Conservation (phyloP, 2,113 vertebrate species). For the Raja brachyura region DNA sequence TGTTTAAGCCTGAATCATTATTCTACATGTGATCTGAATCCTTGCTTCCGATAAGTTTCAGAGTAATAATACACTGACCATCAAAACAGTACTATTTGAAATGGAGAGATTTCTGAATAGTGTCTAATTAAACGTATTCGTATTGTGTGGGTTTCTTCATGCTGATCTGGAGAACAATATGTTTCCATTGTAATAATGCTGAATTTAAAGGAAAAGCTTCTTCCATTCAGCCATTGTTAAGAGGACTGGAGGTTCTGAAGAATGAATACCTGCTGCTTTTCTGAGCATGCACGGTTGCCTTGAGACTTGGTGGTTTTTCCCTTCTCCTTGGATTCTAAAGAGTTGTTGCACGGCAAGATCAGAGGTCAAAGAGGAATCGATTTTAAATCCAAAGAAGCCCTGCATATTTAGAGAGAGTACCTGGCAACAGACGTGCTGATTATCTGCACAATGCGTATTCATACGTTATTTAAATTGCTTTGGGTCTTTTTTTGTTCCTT, state of each 20-base stretch:
- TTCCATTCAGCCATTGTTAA: constrained; percentile 1
- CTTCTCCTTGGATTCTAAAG: neutral
- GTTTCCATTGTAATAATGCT: neutral
- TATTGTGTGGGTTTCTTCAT: neutral
- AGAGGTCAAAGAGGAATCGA: neutral
- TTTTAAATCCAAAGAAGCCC: neutral
- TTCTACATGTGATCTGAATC: neutral
- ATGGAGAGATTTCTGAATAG: neutral
- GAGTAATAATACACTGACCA: neutral
- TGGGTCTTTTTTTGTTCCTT: neutral
- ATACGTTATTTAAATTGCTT: neutral
- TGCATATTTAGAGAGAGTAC: neutral
- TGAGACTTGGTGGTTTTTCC: neutral
- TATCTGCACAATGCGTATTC: neutral
- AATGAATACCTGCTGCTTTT: constrained; percentile 5
- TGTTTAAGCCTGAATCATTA: neutral
- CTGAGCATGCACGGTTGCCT: neutral
- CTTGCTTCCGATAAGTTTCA: neutral
- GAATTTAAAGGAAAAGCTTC: neutral
- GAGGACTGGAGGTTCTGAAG: neutral
- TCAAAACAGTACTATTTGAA: neutral
- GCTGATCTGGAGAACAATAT: neutral
- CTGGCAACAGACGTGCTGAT: neutral
- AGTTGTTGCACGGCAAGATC: neutral
- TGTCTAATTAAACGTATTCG: neutral